Percentiles rank a stretch among this genome's conserved stretches.
Evolutionary conservation across 2,797 vertebrate genomes (phyloP).

Genomic region (Neomorphus geoffroyi): DNA sequence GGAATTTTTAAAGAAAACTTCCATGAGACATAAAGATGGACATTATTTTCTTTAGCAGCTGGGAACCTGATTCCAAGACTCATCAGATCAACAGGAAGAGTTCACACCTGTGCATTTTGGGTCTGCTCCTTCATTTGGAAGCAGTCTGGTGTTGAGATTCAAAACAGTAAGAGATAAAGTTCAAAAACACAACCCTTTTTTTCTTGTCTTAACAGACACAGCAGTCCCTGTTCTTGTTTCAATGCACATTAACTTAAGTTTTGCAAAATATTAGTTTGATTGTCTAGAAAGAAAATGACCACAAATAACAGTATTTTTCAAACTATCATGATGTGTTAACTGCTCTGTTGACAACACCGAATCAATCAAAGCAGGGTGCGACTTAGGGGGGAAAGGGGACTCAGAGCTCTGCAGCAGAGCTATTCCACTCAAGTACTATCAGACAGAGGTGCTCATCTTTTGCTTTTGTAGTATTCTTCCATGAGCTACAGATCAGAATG

Average conservation of each 20-base stretch:
- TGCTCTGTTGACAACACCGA: neutral
- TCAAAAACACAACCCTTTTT: neutral
- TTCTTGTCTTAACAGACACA: neutral
- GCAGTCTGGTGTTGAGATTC: neutral
- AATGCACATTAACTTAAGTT: neutral
- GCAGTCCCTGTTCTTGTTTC: neutral
- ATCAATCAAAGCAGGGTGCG: neutral
- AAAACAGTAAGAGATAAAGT: neutral
- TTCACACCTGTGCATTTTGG: neutral
- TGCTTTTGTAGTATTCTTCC: neutral
- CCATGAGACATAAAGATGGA: neutral
- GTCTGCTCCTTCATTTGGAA: neutral
- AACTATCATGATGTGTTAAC: neutral
- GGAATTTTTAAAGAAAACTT: neutral
- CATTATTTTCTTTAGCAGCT: neutral
- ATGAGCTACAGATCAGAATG: neutral
- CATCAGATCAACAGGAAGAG: neutral
- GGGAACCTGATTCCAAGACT: neutral
- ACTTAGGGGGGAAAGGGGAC: neutral
- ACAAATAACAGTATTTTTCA: neutral
- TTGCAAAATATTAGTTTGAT: neutral
- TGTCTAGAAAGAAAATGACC: neutral
- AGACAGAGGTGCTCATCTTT: neutral
- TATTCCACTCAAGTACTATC: neutral
- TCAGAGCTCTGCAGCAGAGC: neutral